phyloP scores from a whole-genome alignment of 2,888 invertebrate genomes.

The Papilio protenor region DNA sequence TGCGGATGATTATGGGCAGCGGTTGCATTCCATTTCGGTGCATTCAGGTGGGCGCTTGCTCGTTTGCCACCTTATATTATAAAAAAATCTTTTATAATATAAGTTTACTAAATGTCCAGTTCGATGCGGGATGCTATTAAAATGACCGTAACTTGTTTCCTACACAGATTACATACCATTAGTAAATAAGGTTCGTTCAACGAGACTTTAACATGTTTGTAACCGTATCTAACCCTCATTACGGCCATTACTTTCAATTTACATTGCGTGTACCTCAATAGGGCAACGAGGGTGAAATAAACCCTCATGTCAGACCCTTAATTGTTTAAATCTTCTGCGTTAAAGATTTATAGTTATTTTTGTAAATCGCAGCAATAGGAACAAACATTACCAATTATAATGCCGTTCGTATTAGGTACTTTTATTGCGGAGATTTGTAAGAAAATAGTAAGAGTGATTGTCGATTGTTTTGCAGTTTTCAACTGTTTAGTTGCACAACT shows the following conservation, averaged over 20 bases:
- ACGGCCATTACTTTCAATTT: slow-evolving; percentile 30
- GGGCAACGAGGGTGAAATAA: not conserved
- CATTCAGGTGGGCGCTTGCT: no score
- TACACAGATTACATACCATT: not conserved
- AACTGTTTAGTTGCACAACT: no score
- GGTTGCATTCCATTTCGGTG: no score
- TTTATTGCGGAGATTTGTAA: no score
- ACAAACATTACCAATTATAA: no score
- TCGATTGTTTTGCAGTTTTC: no score
- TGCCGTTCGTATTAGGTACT: no score
- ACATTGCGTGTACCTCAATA: slow-evolving; percentile 16
- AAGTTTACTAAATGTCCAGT: no score
- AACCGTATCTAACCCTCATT: slow-evolving; percentile 29
- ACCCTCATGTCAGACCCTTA: not conserved
- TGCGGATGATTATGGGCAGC: no score
- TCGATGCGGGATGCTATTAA: not conserved
- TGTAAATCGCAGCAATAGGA: not conserved
- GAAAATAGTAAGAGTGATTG: no score
- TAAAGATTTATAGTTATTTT: not conserved
- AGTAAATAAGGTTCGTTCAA: slow-evolving; percentile 10
- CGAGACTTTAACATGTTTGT: slow-evolving; percentile 24
- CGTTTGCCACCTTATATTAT: no score
- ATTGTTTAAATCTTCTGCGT: slow-evolving; percentile 18
- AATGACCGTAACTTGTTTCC: not conserved
- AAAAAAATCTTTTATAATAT: no score